Conservation (phyloP, 2,113 vertebrate genomes). For the Numenius arquata region DNA sequence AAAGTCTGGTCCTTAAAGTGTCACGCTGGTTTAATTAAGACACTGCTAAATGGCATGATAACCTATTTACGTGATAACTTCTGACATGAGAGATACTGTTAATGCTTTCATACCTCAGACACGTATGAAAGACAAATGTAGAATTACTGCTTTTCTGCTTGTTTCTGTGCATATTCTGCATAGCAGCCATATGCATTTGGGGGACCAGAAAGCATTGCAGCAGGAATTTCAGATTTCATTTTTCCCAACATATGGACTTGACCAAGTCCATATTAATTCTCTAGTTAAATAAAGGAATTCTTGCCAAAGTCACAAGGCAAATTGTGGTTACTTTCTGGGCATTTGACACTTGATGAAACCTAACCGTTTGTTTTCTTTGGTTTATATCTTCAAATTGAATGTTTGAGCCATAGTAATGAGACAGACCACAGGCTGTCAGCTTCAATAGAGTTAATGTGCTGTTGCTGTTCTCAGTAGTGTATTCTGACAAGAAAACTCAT, state of each 20-base stretch:
- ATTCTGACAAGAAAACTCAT: background rate
- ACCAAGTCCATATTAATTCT: background rate
- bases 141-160: background rate
- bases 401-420: background rate
- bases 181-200: rapidly evolving
- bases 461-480: background rate
- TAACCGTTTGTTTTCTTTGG: background rate
- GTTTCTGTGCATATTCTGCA: background rate
- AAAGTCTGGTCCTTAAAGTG: background rate
- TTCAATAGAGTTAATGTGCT: background rate
- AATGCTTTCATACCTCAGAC: background rate
- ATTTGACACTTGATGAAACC: background rate
- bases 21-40: background rate
- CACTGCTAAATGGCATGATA: background rate
- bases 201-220: background rate
- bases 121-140: background rate
- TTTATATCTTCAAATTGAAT: background rate
- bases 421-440: background rate
- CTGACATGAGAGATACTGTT: background rate
- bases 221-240: background rate
- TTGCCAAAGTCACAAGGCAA: background rate
- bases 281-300: background rate
- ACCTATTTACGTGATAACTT: background rate
- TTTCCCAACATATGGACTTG: background rate
- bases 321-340: background rate